These are phyloP conservation scores for Capreolus pygargus DNA, from an alignment of 2,113 vertebrate species.

Conservation along the genomic window DNA sequence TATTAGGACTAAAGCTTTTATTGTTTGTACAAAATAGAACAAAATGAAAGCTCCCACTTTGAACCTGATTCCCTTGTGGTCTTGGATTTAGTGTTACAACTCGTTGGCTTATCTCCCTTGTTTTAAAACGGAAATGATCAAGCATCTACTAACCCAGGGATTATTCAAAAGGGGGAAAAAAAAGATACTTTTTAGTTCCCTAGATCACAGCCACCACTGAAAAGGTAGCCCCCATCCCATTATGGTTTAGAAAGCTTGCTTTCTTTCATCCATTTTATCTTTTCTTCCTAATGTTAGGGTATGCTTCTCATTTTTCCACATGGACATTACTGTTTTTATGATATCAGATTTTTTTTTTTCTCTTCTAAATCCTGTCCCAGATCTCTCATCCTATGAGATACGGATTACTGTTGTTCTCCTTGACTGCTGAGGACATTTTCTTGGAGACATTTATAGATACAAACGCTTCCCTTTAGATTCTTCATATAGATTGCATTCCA, in stretches of 20 bases:
- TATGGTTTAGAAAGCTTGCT: background rate
- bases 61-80: background rate
- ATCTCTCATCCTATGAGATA: background rate
- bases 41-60: background rate
- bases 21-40: background rate
- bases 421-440: background rate
- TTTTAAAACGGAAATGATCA: background rate
- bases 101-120: background rate
- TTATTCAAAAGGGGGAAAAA: background rate
- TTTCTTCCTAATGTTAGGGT: background rate
- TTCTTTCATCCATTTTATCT: background rate
- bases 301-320: background rate
- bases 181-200: background rate
- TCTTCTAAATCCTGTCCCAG: background rate
- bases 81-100: background rate
- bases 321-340: background rate
- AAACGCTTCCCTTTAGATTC: background rate
- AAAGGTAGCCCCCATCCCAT: background rate
- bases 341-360: background rate
- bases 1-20: background rate
- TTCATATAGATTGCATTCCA: background rate
- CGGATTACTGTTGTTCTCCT: background rate
- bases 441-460: background rate
- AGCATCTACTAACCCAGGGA: background rate
- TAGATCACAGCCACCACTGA: background rate